Conservation (phyloP, 1,140 invertebrate genomes). For the Saxidomus purpurata region DNA sequence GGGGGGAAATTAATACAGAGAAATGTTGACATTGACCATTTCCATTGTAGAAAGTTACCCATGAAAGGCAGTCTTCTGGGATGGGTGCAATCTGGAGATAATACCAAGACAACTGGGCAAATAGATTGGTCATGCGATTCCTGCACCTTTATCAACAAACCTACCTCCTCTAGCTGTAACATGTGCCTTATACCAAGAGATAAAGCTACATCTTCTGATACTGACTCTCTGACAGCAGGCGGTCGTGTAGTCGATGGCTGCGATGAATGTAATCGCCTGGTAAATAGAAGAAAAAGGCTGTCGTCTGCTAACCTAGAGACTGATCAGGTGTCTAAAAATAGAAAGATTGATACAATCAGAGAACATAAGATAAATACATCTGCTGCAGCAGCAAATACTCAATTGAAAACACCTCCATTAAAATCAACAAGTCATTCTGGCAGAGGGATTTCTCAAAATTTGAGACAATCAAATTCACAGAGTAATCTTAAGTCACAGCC, state of each 20-base stretch:
- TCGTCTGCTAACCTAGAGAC: not conserved
- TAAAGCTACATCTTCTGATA: not conserved
- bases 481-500: too few species aligned
- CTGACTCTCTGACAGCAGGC: not conserved
- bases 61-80: slow-evolving; percentile 78
- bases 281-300: not conserved
- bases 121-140: slow-evolving; percentile 72
- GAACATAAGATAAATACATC: not conserved
- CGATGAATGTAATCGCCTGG: not conserved
- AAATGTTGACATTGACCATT: too few species aligned
- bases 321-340: not conserved
- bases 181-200: slow-evolving; percentile 63
- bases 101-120: not conserved
- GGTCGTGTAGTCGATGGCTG: not conserved
- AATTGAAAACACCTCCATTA: not conserved
- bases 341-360: not conserved
- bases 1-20: too few species aligned
- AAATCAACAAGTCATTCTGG: not conserved
- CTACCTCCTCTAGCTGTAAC: slow-evolving; percentile 65
- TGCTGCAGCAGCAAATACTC: not conserved
- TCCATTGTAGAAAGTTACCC: slow-evolving; percentile 69
- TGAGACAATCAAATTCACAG: too few species aligned
- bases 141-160: slow-evolving; percentile 77
- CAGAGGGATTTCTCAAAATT: too few species aligned
- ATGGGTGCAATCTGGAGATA: slow-evolving; percentile 71